These are phyloP conservation scores for Lophura nycthemera DNA, from an alignment of 2,113 vertebrate species.

Conservation along the genomic window DNA sequence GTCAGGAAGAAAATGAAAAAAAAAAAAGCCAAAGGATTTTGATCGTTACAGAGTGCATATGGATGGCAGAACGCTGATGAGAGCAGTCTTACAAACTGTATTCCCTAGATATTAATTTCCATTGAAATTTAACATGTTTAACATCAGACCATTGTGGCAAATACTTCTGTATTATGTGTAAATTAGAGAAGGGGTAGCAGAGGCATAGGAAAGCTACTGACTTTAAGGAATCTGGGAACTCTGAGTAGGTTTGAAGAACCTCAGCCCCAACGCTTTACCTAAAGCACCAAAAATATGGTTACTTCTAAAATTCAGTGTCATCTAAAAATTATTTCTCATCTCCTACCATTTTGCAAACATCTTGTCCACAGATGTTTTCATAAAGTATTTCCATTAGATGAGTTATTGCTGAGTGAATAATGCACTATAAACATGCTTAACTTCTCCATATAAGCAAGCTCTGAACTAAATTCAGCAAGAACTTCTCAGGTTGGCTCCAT, in stretches of 20 bases:
- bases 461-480: neutral
- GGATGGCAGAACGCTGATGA: neutral
- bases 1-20: neutral
- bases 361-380: neutral
- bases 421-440: neutral
- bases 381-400: neutral
- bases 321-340: neutral
- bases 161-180: neutral
- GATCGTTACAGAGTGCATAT: neutral
- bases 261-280: neutral
- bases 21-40: slow-evolving; percentile 5
- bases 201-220: neutral
- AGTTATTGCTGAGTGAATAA: neutral
- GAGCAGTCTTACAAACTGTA: neutral
- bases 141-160: neutral
- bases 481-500: neutral
- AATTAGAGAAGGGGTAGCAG: neutral
- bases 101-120: neutral
- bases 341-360: neutral
- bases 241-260: neutral
- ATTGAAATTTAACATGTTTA: neutral
- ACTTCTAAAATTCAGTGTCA: neutral
- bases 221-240: neutral
- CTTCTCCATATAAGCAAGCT: neutral
- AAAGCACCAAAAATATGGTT: neutral